Evolutionary conservation across 2,888 invertebrate genomes (phyloP).

Genomic region (Oxystoma pomonae): DNA sequence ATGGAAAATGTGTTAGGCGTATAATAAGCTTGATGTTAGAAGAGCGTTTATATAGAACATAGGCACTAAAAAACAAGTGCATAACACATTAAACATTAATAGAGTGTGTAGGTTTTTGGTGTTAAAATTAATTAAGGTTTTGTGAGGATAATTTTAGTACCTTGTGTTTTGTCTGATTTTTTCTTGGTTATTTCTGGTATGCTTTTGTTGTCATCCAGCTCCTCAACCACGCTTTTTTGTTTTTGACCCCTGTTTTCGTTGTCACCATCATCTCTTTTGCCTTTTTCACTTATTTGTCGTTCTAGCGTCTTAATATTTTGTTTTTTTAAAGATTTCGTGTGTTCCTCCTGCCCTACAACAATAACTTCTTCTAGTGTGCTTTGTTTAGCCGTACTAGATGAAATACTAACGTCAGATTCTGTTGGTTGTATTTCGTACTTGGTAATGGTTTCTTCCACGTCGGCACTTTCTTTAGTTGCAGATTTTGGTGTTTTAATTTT

Average conservation of each 20-base stretch:
- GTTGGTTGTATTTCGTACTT: slow-evolving; percentile 32
- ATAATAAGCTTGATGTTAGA: not conserved
- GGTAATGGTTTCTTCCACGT: slow-evolving; percentile 22
- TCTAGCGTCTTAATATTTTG: slow-evolving; percentile 27
- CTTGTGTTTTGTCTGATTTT: slow-evolving; percentile 45
- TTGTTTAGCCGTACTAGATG: slow-evolving; percentile 32
- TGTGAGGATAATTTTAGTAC: slow-evolving; percentile 25
- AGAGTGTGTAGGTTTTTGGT: too few relatives aligned
- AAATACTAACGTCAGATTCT: slow-evolving; percentile 45
- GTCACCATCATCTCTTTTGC: slow-evolving; percentile 47
- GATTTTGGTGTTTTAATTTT: slow-evolving; percentile 17
- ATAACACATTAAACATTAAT: not conserved
- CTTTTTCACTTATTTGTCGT: slow-evolving; percentile 34
- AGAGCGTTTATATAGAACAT: not conserved
- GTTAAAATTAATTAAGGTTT: too few relatives aligned
- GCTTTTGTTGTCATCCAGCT: slow-evolving; percentile 54
- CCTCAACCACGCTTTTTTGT: slow-evolving; percentile 67
- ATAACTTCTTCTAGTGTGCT: slow-evolving; percentile 33
- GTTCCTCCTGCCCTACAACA: slow-evolving; percentile 26
- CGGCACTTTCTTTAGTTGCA: slow-evolving; percentile 15
- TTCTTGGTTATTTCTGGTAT: slow-evolving; percentile 27
- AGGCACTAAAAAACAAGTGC: not conserved
- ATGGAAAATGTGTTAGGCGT: too few relatives aligned
- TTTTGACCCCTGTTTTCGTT: slow-evolving; percentile 58
- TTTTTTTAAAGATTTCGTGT: slow-evolving; percentile 18